Base-by-base conservation (phyloP, 1,140 invertebrate species). In the Procambarus virginalis region DNA sequence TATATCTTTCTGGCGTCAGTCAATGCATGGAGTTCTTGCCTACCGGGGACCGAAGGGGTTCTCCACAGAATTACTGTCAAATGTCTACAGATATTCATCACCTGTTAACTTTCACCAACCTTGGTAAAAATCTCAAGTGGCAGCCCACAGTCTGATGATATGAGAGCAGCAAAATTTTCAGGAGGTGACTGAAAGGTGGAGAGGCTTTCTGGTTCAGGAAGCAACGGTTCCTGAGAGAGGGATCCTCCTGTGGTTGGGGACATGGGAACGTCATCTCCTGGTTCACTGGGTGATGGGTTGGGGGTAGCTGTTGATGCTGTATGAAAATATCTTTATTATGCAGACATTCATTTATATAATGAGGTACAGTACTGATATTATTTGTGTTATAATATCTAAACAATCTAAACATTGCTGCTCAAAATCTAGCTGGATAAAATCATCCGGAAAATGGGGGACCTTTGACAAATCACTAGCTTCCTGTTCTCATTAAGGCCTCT, bases 101-200 rank as follows among this genome's bases (percentile, higher is more conserved):
- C 51, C 68, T 8, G 34, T 73, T 8, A 4, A 73, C 17, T 68
- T 76, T 8, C 22, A 86, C 48, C 93, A 94, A 96, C 96, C 94
- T 98, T 97, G 51, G 96, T 96, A 94, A 99, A 99, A 82, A 99
- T 95, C 90, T 96, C 95, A 22, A 99, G 94, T 3, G 98, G 98
- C 92, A 99, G 96, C 20, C 98, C 98, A 94, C 97, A 98, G 48
- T 96, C 95, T 93, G 95, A 94, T 51, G 93, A 93, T 2, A 93
- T 92, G 10, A 94, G 87, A 22, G 92, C 92, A 22, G 93, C 92
- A 45, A 89, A 92, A 22, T 90, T 86, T 68, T 92, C 91, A 22
- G 91, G 79, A 34, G 81, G 85, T 48, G 89, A 88, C 80, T 89
- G 84, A 9, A 64, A 58, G 75, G 77, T 46, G 20, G 75, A 64